phyloP scores from a whole-genome alignment of 2,113 vertebrate species.

The Muntiacus reevesi region DNA sequence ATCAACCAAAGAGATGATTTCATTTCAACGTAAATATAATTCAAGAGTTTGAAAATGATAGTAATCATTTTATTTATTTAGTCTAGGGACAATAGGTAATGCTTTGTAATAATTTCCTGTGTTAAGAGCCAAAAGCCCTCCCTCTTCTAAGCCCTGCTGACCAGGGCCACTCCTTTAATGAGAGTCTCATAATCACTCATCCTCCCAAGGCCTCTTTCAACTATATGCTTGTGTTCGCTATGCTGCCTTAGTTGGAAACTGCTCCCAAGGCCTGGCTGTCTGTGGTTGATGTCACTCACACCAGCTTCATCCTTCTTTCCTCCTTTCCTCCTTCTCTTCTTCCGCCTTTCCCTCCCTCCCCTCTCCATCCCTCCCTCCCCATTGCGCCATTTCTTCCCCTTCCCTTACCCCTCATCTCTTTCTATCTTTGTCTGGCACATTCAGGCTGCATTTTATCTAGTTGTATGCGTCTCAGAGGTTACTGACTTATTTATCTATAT shows the following conservation, averaged over 20 bases:
- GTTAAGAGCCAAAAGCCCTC: neutral
- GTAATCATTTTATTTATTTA: neutral
- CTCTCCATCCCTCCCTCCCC: too few relatives aligned
- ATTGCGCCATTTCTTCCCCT: accelerated
- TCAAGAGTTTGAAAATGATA: neutral
- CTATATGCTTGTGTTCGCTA: neutral
- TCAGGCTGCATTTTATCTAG: neutral
- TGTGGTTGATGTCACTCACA: neutral
- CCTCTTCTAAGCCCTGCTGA: neutral
- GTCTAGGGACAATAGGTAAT: neutral
- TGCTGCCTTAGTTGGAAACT: neutral
- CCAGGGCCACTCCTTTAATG: neutral
- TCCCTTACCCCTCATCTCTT: neutral
- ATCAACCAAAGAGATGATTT: neutral
- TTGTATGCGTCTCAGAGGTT: neutral
- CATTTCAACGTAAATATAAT: neutral
- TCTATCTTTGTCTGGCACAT: neutral
- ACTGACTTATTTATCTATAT: neutral
- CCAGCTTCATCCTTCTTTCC: neutral
- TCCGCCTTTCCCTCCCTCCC: neutral
- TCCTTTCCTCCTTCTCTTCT: too few relatives aligned
- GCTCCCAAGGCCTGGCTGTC: neutral
- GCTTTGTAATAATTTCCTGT: neutral
- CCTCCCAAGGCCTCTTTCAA: neutral
- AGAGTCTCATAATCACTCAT: neutral